Evolutionary conservation across 2,888 invertebrate genomes (phyloP), one percentile per base, ranked within the genome.

Genomic region (Portevinia maculata): DNA sequence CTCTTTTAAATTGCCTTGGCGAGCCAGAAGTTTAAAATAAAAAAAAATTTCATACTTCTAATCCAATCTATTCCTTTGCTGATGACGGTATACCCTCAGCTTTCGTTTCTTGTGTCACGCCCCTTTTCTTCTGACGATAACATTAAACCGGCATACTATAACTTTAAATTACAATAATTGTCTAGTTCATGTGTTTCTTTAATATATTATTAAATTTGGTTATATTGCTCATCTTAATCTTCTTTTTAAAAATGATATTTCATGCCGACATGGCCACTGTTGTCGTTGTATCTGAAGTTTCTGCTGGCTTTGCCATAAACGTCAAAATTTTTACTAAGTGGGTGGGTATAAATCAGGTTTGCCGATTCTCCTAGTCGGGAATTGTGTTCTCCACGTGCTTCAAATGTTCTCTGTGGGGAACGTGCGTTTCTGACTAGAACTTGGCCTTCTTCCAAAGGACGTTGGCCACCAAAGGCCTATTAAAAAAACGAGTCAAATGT

Each of bases 201-300:
- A n/a, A n/a, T n/a, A n/a, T n/a, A n/a, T n/a, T n/a, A n/a, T n/a
- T n/a, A n/a, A n/a, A n/a, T n/a, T n/a, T n/a, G n/a, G n/a, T n/a
- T n/a, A n/a, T n/a, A n/a, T 24, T 24, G 5, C 2, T 3, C 24
- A 24, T 24, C 24, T 24, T 24, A 24, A 5, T 24, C 3, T 3
- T 62, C 0, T 11, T 34, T 15, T 53, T 62, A 71, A 19, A 71
- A 71, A 1, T 28, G 39, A 17, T 46, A 62, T 37, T 28, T 71
- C 0, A 65, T 15, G 7, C 69, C 69, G n/a, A 15, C 69, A 9
- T 55, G 46, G 0, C 24, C 76, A 5, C 28, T 44, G 48, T 76
- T 71, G 19, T 79, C 79, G 17, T 73, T 67, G 11, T 34, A 30
- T 17, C 32, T 67, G 8, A 79, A 79, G 34, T 79, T 62, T 8